Conservation (phyloP, 35 echinoderm and acorn worm genomes). For the Anneissia japonica region DNA sequence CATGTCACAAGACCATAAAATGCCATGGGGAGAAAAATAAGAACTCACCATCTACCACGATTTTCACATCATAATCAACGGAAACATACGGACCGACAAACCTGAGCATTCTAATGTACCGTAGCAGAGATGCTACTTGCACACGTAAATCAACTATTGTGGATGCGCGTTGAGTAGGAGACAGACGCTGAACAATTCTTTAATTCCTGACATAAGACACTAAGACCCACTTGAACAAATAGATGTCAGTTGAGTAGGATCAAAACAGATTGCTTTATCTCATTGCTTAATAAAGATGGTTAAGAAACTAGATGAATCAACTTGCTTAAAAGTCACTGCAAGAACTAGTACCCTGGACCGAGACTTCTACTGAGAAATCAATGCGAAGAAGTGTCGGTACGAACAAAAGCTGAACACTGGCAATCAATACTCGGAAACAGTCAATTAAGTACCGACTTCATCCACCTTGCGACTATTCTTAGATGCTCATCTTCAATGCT, state of each 20-base stretch:
- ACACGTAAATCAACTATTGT: too few relatives aligned
- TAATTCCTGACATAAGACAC: not conserved
- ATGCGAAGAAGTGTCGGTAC: not conserved
- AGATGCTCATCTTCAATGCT: not conserved
- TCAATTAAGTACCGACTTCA: not conserved
- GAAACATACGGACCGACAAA: not conserved
- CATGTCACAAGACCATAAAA: too few relatives aligned
- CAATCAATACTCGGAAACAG: not conserved
- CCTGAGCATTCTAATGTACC: not conserved
- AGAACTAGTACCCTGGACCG: not conserved
- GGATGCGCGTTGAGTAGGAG: too few relatives aligned
- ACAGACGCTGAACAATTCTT: too few relatives aligned
- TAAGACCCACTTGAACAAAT: not conserved
- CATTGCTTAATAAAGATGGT: not conserved
- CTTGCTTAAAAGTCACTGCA: too few relatives aligned
- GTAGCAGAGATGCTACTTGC: too few relatives aligned
- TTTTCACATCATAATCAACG: not conserved
- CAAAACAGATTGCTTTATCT: not conserved
- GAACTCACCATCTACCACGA: not conserved
- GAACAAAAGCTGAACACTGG: not conserved
- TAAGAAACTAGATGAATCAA: not conserved
- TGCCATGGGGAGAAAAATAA: not conserved
- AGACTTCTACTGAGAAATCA: not conserved
- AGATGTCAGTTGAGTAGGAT: not conserved
- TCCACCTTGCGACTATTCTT: not conserved